These are phyloP conservation scores for Promerops cafer DNA, from an alignment of 2,113 vertebrate species.

Conservation along the genomic window DNA sequence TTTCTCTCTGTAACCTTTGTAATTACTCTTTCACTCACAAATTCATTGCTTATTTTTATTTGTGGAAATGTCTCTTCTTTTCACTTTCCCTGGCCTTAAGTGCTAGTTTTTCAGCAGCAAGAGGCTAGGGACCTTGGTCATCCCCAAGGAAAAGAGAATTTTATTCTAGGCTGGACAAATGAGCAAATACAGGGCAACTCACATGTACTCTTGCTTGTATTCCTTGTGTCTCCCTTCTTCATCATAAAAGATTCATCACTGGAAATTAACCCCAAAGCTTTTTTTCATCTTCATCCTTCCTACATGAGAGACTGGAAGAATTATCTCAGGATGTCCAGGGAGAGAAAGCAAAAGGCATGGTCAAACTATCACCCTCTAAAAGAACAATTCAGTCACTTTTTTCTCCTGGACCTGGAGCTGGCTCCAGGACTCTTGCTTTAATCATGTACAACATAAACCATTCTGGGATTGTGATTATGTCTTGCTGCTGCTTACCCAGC, in stretches of 20 bases:
- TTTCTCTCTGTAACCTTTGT: not conserved
- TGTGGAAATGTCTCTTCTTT: not conserved
- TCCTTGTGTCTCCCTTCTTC: not conserved
- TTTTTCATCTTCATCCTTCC: not conserved
- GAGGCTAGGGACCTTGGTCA: not conserved
- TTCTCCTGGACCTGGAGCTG: not conserved
- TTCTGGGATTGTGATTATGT: not conserved
- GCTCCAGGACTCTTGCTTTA: not conserved
- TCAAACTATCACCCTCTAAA: not conserved
- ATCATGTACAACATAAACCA: not conserved
- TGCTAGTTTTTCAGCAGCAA: not conserved
- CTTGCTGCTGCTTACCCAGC: not conserved
- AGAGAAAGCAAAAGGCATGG: not conserved
- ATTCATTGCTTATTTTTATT: not conserved
- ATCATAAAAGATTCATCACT: not conserved
- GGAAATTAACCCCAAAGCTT: not conserved
- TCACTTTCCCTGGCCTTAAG: not conserved
- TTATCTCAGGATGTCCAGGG: not conserved
- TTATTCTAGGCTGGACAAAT: not conserved
- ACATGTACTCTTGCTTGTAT: not conserved
- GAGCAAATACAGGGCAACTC: not conserved
- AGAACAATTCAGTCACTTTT: not conserved
- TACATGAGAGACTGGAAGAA: not conserved
- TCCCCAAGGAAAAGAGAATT: not conserved
- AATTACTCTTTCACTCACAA: not conserved